These are phyloP conservation scores for Hydropotes inermis DNA, from an alignment of 2,113 vertebrate genomes.

Conservation along the genomic window DNA sequence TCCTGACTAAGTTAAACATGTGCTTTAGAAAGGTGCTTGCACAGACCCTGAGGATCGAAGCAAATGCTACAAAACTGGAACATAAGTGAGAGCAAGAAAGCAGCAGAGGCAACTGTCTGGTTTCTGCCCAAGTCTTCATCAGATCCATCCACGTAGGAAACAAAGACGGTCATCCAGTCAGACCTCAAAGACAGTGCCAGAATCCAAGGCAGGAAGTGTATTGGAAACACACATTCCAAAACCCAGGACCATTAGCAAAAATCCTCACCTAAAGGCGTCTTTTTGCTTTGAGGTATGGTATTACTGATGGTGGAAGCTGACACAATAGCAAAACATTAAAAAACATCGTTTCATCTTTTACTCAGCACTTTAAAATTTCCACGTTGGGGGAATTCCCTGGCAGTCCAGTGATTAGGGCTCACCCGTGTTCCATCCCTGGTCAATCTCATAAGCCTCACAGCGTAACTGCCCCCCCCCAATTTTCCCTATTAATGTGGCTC, in stretches of 20 bases:
- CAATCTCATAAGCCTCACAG: not conserved
- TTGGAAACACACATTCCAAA: not conserved
- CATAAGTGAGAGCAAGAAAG: not conserved
- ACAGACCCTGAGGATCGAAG: not conserved
- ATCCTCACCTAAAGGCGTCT: not conserved
- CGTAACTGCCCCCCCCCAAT: fast-evolving
- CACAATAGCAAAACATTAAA: not conserved
- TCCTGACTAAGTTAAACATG: not conserved
- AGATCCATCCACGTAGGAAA: not conserved
- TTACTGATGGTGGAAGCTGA: not conserved
- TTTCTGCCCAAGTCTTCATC: not conserved
- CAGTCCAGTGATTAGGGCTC: not conserved
- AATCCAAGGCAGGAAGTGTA: not conserved
- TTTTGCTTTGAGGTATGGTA: not conserved
- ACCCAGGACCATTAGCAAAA: not conserved
- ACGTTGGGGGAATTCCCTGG: not conserved
- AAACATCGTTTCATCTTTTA: not conserved
- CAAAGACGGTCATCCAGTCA: not conserved
- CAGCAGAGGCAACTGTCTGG: not conserved
- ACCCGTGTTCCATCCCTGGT: not conserved
- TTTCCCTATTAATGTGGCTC: not conserved
- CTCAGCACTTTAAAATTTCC: not conserved
- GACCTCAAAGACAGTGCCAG: not conserved
- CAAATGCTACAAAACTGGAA: not conserved
- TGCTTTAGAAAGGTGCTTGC: not conserved